Conservation (phyloP, 2,888 invertebrate species). For the Rhamphomyia laevipes region DNA sequence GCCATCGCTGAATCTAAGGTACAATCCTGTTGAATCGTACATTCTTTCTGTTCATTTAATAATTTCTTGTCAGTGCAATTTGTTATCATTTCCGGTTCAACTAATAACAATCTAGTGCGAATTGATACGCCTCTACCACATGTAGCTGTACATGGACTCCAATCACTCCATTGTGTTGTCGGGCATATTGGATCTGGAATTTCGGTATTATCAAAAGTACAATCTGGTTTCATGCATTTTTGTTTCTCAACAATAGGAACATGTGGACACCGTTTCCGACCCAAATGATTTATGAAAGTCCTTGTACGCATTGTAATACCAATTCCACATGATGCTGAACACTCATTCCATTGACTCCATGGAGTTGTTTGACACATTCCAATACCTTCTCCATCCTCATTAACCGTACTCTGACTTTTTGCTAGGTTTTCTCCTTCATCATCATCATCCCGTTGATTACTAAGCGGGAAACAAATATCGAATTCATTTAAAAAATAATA, state of each 20-base stretch:
- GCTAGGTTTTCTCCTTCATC: slow-evolving; percentile 37
- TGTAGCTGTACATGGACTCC: slow-evolving; percentile 83
- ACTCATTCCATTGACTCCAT: slow-evolving; percentile 50
- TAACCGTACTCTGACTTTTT: slow-evolving; percentile 26
- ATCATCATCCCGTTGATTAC: slow-evolving; percentile 23
- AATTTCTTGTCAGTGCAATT: slow-evolving; percentile 56
- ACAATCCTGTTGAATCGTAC: slow-evolving; percentile 55
- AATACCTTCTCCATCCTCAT: slow-evolving; percentile 32
- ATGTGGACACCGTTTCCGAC: slow-evolving; percentile 70
- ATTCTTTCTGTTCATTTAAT: slow-evolving; percentile 63
- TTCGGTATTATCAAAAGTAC: slow-evolving; percentile 41
- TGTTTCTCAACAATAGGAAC: slow-evolving; percentile 65
- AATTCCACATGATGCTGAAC: slow-evolving; percentile 73
- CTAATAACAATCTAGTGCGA: slow-evolving; percentile 58
- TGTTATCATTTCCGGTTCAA: slow-evolving; percentile 51
- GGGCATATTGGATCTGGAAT: slow-evolving; percentile 48
- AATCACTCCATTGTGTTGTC: slow-evolving; percentile 80
- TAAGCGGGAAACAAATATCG: neutral
- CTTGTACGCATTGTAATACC: slow-evolving; percentile 66
- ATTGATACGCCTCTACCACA: slow-evolving; percentile 62
- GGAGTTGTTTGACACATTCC: slow-evolving; percentile 33
- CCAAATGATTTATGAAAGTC: slow-evolving; percentile 61
- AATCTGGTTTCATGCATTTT: slow-evolving; percentile 57
- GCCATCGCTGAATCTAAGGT: slow-evolving; percentile 61
- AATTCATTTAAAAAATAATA: neutral